Evolutionary conservation across 1,140 invertebrate species (phyloP).

Genomic region (Nilaparvata lugens): DNA sequence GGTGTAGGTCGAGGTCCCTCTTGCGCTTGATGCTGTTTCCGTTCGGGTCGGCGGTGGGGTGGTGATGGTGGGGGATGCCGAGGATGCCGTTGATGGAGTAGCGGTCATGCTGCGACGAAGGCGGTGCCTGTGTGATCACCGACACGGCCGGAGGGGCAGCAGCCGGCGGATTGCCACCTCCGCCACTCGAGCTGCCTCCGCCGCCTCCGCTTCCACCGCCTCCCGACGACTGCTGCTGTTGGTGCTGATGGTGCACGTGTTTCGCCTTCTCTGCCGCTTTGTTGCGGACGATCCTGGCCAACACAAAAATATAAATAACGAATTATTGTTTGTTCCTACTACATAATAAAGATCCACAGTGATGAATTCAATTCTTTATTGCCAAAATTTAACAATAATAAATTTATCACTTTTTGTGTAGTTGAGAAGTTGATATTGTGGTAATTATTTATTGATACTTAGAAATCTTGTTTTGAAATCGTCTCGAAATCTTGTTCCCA

Average conservation of each 20-base stretch:
- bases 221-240: slow-evolving; percentile 41
- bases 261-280: slow-evolving; percentile 94
- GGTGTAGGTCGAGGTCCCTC: slow-evolving; percentile 49
- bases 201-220: slow-evolving; percentile 22
- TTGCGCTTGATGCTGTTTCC: slow-evolving; percentile 62
- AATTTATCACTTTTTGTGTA: too few relatives aligned
- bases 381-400: too few relatives aligned
- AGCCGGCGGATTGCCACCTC: slow-evolving; percentile 10
- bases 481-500: too few relatives aligned
- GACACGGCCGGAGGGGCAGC: slow-evolving; percentile 8
- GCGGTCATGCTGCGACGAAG: slow-evolving; percentile 50
- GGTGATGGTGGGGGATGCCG: slow-evolving; percentile 58
- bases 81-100: slow-evolving; percentile 96
- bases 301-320: too few relatives aligned
- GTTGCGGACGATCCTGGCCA: slow-evolving; percentile 83
- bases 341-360: too few relatives aligned
- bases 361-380: too few relatives aligned
- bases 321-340: too few relatives aligned
- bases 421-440: too few relatives aligned
- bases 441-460: too few relatives aligned
- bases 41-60: slow-evolving; percentile 60
- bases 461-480: too few relatives aligned
- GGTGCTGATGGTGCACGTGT: slow-evolving; percentile 69
- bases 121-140: slow-evolving; percentile 56
- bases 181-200: slow-evolving; percentile 30